Base-by-base conservation (phyloP, 2,888 invertebrate species). In the Thecocarcelia acutangulata region DNA sequence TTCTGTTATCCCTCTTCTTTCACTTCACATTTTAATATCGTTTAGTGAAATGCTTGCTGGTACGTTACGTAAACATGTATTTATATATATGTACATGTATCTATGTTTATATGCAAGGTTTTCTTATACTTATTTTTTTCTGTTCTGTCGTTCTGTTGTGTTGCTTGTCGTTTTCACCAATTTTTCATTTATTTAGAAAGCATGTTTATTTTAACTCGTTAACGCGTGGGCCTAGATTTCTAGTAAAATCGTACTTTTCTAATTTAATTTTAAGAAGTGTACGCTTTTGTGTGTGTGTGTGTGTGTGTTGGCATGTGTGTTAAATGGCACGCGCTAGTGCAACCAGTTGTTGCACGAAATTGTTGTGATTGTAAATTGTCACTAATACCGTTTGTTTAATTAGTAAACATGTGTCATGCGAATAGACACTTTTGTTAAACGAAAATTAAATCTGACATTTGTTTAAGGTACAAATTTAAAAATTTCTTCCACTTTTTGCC, bases 371-470 rank as follows among this genome's bases (percentile, higher is more conserved):
- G 83, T 83, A 79, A 81, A 84, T 83, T 84, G 83, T 83, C 81
- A 80, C 83, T 83, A 83, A 84, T 83, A 80, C 82, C 83, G 84
- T 83, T 84, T 83, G 81, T 83, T 84, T 84, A 83, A 83, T 84
- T 84, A 83, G 83, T 78, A 83, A 77, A 83, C 80, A 83, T 84
- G 84, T 83, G 84, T 84, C 83, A 80, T 66, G 64, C 15, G 80
- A 79, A 75, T 70, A 74, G 82, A 78, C 70, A 78, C 66, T 70
- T 78, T 78, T 52, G 70, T 64, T 70, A 75, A 76, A 63, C 21
- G 81, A 73, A 78, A 82, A 70, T 70, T 75, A 78, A 82, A 78
- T 82, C 82, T 82, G 82, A 75, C 82, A 72, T 74, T 82, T 66
- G 44, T 19, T 70, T n/a, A n/a, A n/a, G n/a, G n/a, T 69, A 64